Percentiles rank a stretch among this genome's conserved stretches.
phyloP scores from a whole-genome alignment of 2,113 vertebrate species.

The Elephantulus edwardii region DNA sequence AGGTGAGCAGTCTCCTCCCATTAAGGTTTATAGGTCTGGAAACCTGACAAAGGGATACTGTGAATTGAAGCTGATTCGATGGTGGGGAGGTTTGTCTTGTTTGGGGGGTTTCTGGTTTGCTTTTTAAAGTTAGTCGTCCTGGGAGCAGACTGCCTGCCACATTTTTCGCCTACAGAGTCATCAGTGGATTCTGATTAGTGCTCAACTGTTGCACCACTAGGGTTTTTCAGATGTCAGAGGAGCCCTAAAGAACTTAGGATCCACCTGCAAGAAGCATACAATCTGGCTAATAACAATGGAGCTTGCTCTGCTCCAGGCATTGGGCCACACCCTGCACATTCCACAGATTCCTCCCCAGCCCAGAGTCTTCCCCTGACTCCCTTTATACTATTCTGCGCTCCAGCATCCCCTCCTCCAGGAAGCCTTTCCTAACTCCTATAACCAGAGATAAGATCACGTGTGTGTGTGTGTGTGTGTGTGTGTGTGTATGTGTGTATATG shows the following conservation, averaged over 20 bases:
- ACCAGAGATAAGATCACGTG: not conserved
- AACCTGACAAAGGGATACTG: no score
- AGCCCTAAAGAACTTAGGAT: not conserved
- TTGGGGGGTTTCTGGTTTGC: no score
- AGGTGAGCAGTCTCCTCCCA: no score
- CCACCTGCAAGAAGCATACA: not conserved
- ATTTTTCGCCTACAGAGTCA: not conserved
- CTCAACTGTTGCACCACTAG: not conserved
- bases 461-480: not conserved
- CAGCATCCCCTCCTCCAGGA: slow-evolving; percentile 14
- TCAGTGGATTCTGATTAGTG: not conserved
- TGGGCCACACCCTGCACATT: not conserved
- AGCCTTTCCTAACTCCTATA: not conserved
- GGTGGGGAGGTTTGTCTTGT: no score
- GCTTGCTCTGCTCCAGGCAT: not conserved
- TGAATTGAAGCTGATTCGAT: no score
- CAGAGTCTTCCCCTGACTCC: not conserved
- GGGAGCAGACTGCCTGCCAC: not conserved
- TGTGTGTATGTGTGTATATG: not conserved
- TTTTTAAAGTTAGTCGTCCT: no score
- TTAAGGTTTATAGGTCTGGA: no score
- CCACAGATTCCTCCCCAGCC: not conserved
- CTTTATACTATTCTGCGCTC: not conserved
- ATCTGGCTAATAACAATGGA: not conserved
- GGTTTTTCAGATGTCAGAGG: not conserved